These are phyloP conservation scores for Sabellastarte sp. DNA, from an alignment of 2,888 invertebrate genomes.

Conservation along the genomic window DNA sequence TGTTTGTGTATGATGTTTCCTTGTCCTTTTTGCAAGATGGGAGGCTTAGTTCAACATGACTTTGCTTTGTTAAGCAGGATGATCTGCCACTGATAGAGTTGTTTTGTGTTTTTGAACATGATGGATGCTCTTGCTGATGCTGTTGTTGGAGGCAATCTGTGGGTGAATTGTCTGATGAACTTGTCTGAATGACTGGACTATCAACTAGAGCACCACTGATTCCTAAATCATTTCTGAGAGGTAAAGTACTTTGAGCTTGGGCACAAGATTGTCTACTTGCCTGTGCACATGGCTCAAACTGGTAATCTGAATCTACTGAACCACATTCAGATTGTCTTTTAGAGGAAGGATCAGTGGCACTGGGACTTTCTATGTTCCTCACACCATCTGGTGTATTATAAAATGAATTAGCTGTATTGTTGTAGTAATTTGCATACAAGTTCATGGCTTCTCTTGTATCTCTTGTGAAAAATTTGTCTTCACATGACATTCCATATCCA, in stretches of 20 bases:
- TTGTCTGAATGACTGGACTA: neutral
- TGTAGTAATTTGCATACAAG: neutral
- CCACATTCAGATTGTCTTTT: neutral
- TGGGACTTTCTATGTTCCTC: neutral
- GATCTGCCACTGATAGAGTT: neutral
- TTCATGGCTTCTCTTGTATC: neutral
- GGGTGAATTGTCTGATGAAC: neutral
- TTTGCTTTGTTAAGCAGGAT: too few relatives aligned
- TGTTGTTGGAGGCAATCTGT: too few relatives aligned
- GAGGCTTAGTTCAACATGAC: neutral
- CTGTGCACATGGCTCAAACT: neutral
- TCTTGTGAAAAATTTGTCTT: too few relatives aligned
- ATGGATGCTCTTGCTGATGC: too few relatives aligned
- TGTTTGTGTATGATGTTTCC: neutral
- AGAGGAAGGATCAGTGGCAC: neutral
- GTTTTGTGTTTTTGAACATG: too few relatives aligned
- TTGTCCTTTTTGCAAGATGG: neutral
- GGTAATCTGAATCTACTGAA: neutral
- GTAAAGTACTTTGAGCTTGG: too few relatives aligned
- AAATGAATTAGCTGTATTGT: neutral
- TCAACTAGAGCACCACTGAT: neutral
- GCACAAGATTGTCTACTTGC: neutral
- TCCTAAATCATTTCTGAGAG: neutral
- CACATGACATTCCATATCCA: neutral
- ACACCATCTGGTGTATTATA: neutral